Evolutionary conservation across 2,797 vertebrate species (phyloP).

Genomic region (Pelodytes ibericus): DNA sequence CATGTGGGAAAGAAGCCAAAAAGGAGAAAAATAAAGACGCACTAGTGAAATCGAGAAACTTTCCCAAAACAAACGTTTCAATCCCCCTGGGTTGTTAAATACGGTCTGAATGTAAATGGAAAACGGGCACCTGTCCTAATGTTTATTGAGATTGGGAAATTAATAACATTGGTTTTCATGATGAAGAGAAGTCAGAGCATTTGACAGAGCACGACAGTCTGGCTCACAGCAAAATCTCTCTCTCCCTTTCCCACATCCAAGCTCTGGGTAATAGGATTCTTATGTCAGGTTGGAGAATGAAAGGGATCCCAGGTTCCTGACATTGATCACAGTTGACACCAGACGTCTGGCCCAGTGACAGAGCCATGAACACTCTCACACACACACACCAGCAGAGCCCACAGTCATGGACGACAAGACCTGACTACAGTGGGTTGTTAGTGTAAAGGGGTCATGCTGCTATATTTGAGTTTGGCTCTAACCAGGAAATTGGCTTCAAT

Average conservation of each 20-base stretch:
- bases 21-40: conserved; percentile 26
- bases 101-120: conserved; percentile 53
- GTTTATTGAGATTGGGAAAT: conserved; percentile 57
- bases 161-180: conserved; percentile 54
- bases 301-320: conserved; percentile 15
- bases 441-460: too few species aligned
- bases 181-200: conserved; percentile 53
- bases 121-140: conserved; percentile 57
- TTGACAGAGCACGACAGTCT: conserved; percentile 53
- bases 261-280: conserved; percentile 48
- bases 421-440: too few species aligned
- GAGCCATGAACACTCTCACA: background rate
- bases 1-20: conserved; percentile 35
- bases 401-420: background rate
- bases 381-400: background rate
- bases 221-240: conserved; percentile 43
- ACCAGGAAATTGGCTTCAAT: too few species aligned
- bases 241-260: conserved; percentile 32
- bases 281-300: conserved; percentile 45
- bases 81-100: conserved; percentile 47
- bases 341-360: conserved; percentile 1
- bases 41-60: conserved; percentile 46
- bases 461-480: too few species aligned
- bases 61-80: conserved; percentile 53
- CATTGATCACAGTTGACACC: conserved; percentile 28